These are phyloP conservation scores for Homarus americanus DNA, from an alignment of 1,140 invertebrate species.

Conservation along the genomic window DNA sequence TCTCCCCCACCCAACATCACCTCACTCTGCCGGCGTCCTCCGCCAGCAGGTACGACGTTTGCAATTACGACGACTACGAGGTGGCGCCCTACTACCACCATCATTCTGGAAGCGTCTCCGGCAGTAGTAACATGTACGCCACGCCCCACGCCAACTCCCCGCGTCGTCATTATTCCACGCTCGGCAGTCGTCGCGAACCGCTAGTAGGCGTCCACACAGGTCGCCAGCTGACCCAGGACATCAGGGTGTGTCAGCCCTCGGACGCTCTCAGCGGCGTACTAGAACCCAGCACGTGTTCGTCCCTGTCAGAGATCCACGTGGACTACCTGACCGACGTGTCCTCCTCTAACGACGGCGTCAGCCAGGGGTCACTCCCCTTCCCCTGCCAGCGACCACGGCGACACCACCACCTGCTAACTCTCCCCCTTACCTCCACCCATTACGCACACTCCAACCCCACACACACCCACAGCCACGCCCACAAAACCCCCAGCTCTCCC, in stretches of 20 bases:
- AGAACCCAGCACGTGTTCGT: conserved; percentile 22
- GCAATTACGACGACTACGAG: conserved; percentile 1
- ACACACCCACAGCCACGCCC: neutral
- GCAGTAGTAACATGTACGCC: conserved; percentile 36
- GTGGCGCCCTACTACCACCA: conserved; percentile 36
- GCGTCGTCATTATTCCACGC: neutral
- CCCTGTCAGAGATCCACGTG: conserved; percentile 41
- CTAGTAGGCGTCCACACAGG: neutral
- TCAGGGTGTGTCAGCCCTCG: neutral
- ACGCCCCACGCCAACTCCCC: conserved; percentile 25
- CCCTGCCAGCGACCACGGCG: neutral
- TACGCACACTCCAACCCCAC: neutral
- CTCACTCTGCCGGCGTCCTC: neutral
- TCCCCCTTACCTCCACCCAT: neutral
- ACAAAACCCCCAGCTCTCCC: neutral
- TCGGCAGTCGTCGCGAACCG: neutral
- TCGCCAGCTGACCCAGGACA: neutral
- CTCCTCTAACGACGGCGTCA: neutral
- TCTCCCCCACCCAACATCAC: neutral
- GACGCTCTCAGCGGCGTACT: conserved; percentile 16
- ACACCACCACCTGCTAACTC: neutral
- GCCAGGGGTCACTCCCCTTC: neutral
- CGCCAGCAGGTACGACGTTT: conserved; percentile 1
- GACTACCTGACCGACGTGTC: conserved; percentile 62
- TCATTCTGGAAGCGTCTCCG: conserved; percentile 7